Evolutionary conservation across 2,113 vertebrate genomes (phyloP).

Genomic region (Toxotes jaculatrix): DNA sequence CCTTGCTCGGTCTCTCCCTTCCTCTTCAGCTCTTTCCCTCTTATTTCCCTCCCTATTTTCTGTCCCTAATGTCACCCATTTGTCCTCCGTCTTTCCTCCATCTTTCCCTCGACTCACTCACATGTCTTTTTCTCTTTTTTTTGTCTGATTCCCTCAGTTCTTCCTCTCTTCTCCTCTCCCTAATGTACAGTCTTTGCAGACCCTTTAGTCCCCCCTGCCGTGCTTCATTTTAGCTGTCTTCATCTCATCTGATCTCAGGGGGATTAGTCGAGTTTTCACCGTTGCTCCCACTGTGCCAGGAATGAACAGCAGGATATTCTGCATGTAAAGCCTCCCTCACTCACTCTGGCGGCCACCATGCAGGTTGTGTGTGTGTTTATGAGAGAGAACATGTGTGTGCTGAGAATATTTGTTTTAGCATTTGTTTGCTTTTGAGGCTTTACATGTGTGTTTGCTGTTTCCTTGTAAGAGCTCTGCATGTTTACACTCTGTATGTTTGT

Average conservation of each 20-base stretch:
- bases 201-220: conserved; percentile 50
- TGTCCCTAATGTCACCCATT: conserved; percentile 24
- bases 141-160: not conserved
- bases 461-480: not conserved
- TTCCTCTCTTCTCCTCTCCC: conserved; percentile 1
- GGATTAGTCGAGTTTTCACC: conserved; percentile 56
- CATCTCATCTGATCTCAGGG: conserved; percentile 66
- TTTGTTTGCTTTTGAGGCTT: conserved; percentile 9
- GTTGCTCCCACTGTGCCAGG: conserved; percentile 40
- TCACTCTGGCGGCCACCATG: conserved; percentile 11
- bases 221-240: conserved; percentile 50
- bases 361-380: conserved; percentile 10
- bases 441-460: conserved; percentile 30
- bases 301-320: conserved; percentile 51
- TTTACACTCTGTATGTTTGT: not conserved
- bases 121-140: not conserved
- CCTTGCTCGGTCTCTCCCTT: conserved; percentile 18
- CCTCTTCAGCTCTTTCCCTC: conserved; percentile 15
- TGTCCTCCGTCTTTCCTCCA: conserved; percentile 16
- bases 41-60: conserved; percentile 10
- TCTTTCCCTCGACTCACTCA: not conserved
- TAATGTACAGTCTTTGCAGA: not conserved
- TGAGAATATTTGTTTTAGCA: conserved; percentile 5
- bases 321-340: conserved; percentile 29
- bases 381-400: not conserved